Evolutionary conservation across 2,113 vertebrate species (phyloP), one percentile per base, ranked within the genome.

Genomic region (Malurus cyaneus): DNA sequence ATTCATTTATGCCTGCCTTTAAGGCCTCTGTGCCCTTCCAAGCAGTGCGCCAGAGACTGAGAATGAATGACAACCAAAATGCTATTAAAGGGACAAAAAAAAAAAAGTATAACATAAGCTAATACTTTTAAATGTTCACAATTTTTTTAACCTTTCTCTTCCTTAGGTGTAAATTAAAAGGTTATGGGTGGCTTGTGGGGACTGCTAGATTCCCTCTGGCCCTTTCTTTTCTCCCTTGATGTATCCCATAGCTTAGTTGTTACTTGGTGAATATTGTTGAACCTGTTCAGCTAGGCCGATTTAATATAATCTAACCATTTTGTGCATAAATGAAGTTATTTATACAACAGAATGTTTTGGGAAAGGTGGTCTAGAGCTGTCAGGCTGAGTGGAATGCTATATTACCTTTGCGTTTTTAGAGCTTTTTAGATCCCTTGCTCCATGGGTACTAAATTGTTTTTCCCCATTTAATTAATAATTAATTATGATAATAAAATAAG

Each of bases 11-110:
- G 80, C n/a, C 29, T 85, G 44, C 62, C 59, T 91, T 28, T 50
- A 65, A 89, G 84, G 46, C 73, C 50, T 66, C 59, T 65, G 56
- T 94, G 84, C 62, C 56, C 78, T 95, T 95, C 74, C 74, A 70
- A 83, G 32, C 34, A 71, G 26, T n/a, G 26, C 41, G 87, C 32
- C 8, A 23, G 65, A 64, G 46, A 14, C 57, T 69, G 78, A 85
- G 24, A 66, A 47, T 86, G 89, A 89, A 80, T 36, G 20, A 50
- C 44, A 88, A 70, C 25, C 18, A 49, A 89, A 92, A 34, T 71
- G 19, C 53, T 89, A n/a, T 62, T 87, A 47, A 83, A 91, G 42
- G 36, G 31, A 64, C n/a, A 4, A 11, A 65, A 86, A 89, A 89
- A n/a, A n/a, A 70, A 39, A 26, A 14, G 11, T 34, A 13, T 36